phyloP scores from a whole-genome alignment of 2,797 vertebrate genomes.

The Gallinago solitaria region DNA sequence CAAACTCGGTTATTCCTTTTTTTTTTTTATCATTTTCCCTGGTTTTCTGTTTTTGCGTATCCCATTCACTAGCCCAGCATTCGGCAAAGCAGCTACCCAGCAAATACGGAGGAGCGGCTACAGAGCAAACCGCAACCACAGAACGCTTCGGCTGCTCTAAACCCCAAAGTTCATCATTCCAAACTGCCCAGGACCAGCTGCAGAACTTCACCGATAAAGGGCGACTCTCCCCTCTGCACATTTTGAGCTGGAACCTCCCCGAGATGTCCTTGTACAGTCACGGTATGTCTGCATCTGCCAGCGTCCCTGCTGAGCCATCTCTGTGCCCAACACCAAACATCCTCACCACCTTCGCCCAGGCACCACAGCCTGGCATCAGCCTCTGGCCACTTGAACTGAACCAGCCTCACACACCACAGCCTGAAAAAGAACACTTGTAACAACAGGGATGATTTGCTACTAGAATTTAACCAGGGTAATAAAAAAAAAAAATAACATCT shows the following conservation, averaged over 20 bases:
- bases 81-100: not conserved
- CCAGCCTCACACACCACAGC: not conserved
- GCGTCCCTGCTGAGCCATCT: not conserved
- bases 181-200: not conserved
- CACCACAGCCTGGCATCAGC: not conserved
- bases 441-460: not conserved
- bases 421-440: not conserved
- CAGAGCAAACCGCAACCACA: not conserved
- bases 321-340: not conserved
- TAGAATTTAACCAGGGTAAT: not conserved
- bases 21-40: not conserved
- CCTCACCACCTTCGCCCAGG: not conserved
- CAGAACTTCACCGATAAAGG: not conserved
- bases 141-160: not conserved
- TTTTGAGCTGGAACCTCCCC: not conserved
- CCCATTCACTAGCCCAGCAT: not conserved
- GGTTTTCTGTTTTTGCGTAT: not conserved
- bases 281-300: not conserved
- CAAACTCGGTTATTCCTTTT: not conserved
- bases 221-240: not conserved
- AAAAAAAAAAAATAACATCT: not conserved
- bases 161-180: not conserved
- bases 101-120: not conserved
- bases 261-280: not conserved
- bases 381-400: rapidly evolving